phyloP scores from a whole-genome alignment of 2,797 vertebrate genomes.

The Morelia viridis region DNA sequence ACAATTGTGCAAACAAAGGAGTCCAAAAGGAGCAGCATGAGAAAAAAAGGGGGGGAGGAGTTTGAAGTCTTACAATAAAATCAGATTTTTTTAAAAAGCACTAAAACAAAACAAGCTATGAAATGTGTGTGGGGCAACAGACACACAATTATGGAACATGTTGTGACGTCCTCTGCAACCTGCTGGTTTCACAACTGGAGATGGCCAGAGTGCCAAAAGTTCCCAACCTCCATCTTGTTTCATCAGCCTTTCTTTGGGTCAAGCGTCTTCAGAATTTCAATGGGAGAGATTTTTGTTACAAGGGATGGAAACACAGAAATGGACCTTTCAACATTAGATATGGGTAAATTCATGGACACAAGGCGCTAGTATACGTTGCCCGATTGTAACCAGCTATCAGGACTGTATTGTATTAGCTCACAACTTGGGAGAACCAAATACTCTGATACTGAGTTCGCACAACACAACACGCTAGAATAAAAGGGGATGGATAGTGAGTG shows the following conservation, averaged over 20 bases:
- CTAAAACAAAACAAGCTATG: neutral
- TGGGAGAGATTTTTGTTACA: neutral
- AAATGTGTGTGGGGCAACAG: neutral
- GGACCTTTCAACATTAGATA: neutral
- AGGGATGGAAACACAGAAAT: neutral
- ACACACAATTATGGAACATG: neutral
- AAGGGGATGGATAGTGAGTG: neutral
- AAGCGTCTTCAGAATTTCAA: neutral
- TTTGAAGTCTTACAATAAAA: neutral
- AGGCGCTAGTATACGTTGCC: neutral
- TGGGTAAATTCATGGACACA: neutral
- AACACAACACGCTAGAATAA: neutral
- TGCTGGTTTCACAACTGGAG: neutral
- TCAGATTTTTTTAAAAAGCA: neutral
- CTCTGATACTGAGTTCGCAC: neutral
- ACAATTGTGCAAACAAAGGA: slow-evolving; percentile 64
- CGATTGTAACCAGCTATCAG: neutral
- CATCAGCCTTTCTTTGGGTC: neutral
- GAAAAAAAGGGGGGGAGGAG: neutral
- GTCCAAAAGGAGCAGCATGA: slow-evolving; percentile 47
- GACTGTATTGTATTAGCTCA: neutral
- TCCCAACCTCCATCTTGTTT: neutral
- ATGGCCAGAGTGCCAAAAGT: too few species aligned
- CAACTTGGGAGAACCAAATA: neutral
- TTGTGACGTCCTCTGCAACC: neutral